Evolutionary conservation across 2,797 vertebrate species (phyloP), one percentile per base, ranked within the genome.

Genomic region (Pipistrellus kuhlii): DNA sequence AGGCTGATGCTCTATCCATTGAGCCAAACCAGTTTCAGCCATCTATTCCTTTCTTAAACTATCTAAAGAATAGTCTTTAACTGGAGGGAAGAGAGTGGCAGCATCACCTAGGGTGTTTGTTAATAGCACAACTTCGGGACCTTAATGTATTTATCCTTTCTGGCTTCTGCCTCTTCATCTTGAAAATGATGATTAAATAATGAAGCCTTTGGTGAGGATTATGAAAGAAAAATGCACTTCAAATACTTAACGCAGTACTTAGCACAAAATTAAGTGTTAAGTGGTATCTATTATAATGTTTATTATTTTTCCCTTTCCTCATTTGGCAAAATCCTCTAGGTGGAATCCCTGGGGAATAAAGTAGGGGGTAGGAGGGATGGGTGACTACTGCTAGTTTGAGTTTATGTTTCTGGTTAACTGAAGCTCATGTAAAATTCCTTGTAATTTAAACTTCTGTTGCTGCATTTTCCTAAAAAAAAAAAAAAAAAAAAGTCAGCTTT

Each of bases 401-500:
- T 69, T 93, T 80, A 17, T 17, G 35, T 91, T 72, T 69, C 73
- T 20, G 18, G 51, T 90, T 83, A 57, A 77, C 23, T 46, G 48
- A 77, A 46, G 41, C 11, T 73, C 25, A 48, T 12, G 55, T 57
- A 73, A 41, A 85, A 73, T 84, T 90, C 23, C 38, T 80, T 85
- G 51, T 89, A 41, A 30, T n/a, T 92, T 86, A 92, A 86, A 93
- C 75, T 82, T 93, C 44, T 30, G 23, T 66, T 85, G 30, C 20
- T 71, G 18, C 2, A 21, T 48, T 68, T 82, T 78, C 38, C 44
- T 84, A 72, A 46, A 82, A 68, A 76, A 88, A 95, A 90, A 72
- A 46, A 82, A 66, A 72, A 46, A 82, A 68, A 76, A 88, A 95
- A 90, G 64, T 57, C 66, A 32, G n/a, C 32, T 93, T 94, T 93